Percentiles rank a stretch among this genome's conserved stretches.
Conservation (phyloP, 2,888 invertebrate species). For the Drosophila recens region DNA sequence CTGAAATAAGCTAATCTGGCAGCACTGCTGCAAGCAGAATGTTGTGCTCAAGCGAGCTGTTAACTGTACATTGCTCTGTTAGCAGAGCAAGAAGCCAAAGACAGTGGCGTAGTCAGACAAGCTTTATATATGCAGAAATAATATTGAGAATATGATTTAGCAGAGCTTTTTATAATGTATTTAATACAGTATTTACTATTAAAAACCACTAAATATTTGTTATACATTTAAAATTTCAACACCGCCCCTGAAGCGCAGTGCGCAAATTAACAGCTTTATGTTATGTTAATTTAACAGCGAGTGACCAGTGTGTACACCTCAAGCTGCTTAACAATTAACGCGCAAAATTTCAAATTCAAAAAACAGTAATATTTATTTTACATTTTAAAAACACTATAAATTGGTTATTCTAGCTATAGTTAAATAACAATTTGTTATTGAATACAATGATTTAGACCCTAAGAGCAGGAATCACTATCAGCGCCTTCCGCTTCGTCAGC, state of each 20-base stretch:
- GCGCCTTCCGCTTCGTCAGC: conserved; percentile 74
- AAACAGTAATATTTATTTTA: neutral
- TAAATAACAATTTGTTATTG: neutral
- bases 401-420: conserved; percentile 22
- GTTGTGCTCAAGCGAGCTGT: no score
- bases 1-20: no score
- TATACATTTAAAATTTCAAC: neutral
- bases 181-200: no score
- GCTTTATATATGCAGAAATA: neutral
- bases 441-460: conserved; percentile 10
- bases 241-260: neutral
- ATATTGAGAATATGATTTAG: neutral
- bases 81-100: no score
- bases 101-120: no score
- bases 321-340: neutral
- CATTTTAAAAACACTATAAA: neutral
- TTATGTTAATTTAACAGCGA: conserved; percentile 25
- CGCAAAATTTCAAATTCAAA: conserved; percentile 16
- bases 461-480: conserved; percentile 53
- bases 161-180: neutral
- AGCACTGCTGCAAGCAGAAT: no score
- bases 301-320: conserved; percentile 41
- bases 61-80: no score
- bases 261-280: neutral
- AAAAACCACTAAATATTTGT: neutral